Base-by-base conservation (phyloP, 2,888 invertebrate species). In the Thereva unica region DNA sequence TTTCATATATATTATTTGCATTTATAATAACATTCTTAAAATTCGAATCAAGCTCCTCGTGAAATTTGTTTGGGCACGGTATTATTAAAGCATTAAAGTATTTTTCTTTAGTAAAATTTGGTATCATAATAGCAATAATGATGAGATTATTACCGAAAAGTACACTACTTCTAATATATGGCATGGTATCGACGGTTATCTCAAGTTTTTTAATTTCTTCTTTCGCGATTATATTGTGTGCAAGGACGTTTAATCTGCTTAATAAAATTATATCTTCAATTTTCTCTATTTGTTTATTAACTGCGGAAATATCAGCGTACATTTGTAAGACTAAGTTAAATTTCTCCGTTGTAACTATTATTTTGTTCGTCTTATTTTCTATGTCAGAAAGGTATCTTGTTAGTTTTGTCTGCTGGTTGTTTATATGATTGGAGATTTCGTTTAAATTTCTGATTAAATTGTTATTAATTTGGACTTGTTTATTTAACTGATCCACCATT, bases 131-230 rank as follows among this genome's bases (percentile, higher is more conserved):
- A 23, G 23, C 23, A 23, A 23, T 23, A 23, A 23, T 23, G 2
- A 23, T 23, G 23, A 23, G 23, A 23, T 49, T 10, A 12, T 49
- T 49, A 23, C 49, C 49, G 8, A 12, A 49, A 49, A 49, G 49
- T 49, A 49, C 49, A 12, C 23, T 49, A 34, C 49, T 49, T 49
- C 8, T 49, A 49, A 49, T 10, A 8, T 10, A 49, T 49, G 49
- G 49, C 12, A 49, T 49, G 49, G 49, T 49, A 49, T 49, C 49
- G 34, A 49, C 8, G 34, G 49, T 12, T 49, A 49, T 49, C 34
- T 49, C 34, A 49, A 49, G 12, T 49, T 12, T 23, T 23, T 23
- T 23, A 49, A 49, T 49, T 2, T 49, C 49, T 9, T 49, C 10
- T 34, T 10, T 49, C 12, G 49, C 12, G 49, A 49, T 12, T 12